A percentile compares a stretch with the other conserved stretches of the same genome.
These are phyloP conservation scores for Achatina immaculata DNA, from an alignment of 1,140 invertebrate genomes.

Conservation along the genomic window DNA sequence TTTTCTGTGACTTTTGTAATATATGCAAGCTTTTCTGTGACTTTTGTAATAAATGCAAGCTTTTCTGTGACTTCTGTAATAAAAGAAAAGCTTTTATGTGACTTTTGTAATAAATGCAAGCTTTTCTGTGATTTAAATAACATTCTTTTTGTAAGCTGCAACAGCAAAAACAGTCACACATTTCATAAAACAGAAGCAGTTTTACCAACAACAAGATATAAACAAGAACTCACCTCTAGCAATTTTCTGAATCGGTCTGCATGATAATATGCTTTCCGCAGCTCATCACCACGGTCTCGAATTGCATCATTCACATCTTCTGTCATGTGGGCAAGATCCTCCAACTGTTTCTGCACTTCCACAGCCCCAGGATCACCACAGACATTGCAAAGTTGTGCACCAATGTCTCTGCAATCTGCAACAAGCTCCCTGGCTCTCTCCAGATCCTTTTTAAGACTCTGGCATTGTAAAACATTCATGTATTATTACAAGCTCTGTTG, in stretches of 20 bases:
- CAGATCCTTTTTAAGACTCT: constrained; percentile 92
- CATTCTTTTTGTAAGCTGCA: no score
- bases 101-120: no score
- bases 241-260: constrained; percentile 96
- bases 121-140: no score
- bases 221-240: constrained; percentile 78
- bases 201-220: no score
- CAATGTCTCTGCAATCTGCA: constrained; percentile 88
- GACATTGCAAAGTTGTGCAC: constrained; percentile 91
- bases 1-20: no score
- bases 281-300: constrained; percentile 75
- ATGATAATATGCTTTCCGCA: constrained; percentile 95
- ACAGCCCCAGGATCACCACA: constrained; percentile 97
- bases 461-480: constrained; percentile 14
- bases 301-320: constrained; percentile 68
- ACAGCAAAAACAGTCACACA: no score
- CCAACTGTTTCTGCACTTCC: constrained; percentile 96
- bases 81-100: no score
- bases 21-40: no score
- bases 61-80: no score
- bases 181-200: no score
- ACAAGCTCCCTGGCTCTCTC: constrained; percentile 91
- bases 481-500: no score
- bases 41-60: no score
- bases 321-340: constrained; percentile 71